These are phyloP conservation scores for Halcyon smyrnensis DNA, from an alignment of 2,797 vertebrate species.

Conservation along the genomic window DNA sequence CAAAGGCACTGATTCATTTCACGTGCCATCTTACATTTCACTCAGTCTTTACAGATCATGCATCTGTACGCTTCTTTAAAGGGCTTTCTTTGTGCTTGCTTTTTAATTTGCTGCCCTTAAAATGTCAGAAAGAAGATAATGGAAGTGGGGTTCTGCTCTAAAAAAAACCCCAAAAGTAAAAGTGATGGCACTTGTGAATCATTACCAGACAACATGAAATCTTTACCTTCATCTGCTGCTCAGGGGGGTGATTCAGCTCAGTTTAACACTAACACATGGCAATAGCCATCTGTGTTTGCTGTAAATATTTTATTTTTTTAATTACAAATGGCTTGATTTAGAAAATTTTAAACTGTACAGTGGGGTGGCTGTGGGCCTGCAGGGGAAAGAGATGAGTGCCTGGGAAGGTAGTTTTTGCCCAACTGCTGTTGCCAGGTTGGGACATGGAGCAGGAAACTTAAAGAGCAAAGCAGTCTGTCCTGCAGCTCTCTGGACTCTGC, in stretches of 20 bases:
- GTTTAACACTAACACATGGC: slow-evolving; percentile 62
- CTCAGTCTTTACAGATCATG: slow-evolving; percentile 8
- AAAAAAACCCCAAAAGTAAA: not conserved
- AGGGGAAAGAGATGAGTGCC: not conserved
- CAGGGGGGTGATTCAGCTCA: slow-evolving; percentile 62
- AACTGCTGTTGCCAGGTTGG: not conserved
- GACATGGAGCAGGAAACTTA: not conserved
- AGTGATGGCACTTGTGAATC: slow-evolving; percentile 49
- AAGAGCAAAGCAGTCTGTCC: not conserved
- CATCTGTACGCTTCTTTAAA: slow-evolving; percentile 4
- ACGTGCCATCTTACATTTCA: slow-evolving; percentile 11
- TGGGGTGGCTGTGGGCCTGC: not conserved
- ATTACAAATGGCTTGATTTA: slow-evolving; percentile 58
- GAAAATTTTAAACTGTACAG: not conserved
- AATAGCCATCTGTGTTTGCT: slow-evolving; percentile 70
- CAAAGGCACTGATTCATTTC: slow-evolving; percentile 61
- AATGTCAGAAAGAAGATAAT: slow-evolving; percentile 49
- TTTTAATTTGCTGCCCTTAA: slow-evolving; percentile 22
- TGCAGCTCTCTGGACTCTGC: not conserved
- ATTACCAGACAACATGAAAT: slow-evolving; percentile 48
- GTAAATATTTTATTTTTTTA: slow-evolving; percentile 71
- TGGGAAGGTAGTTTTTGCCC: not conserved
- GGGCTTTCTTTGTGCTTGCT: not conserved
- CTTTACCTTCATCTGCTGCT: slow-evolving; percentile 59
- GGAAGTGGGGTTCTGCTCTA: slow-evolving; percentile 25